Base-by-base conservation (phyloP, 1,140 invertebrate species). In the Dendroctonus valens region DNA sequence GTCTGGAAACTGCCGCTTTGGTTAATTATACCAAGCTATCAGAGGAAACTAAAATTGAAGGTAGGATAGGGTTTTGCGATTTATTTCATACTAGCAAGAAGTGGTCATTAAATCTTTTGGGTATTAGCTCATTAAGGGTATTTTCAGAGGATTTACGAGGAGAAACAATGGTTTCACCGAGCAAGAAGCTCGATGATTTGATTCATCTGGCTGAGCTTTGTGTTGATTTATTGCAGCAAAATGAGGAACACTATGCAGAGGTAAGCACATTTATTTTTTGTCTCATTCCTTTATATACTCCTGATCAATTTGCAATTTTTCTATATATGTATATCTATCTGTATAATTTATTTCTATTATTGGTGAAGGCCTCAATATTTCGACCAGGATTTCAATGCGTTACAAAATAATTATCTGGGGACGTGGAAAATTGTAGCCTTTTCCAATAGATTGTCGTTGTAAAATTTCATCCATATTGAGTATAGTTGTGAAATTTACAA, bases 211-310 rank as follows among this genome's bases (percentile, higher is more conserved):
- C 97, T 11, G 97, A 99, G 78, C 84, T 99, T 7, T 99, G 97
- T 81, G 97, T 99, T 44, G 97, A 99, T 80, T 85, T 99, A 8
- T 82, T 99, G 49, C 97, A 99, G 79, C 97, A 99, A 81, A 99
- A 99, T 78, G 97, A 99, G 83, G 97, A 99, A 80, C 96, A 99
- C 81, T 98, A 99, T 83, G 96, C 96, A 68, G 97, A 99, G 93
- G 97, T 99, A 89, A 85, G 82, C 41, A 38, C 0, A 55, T 12
- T 46, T 1, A 46, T 11, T 46, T 46, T 46, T 46, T 5, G 12
- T 11, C 12, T 3, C 42, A 11, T 46, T 46, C 12, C 2, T 46
- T 46, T 46, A 2, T 46, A 46, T 46, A 2, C 12, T 26, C 26
- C 8, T 46, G 1, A 46, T 46, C 12, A 11, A 46, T 46, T 2